Evolutionary conservation across 2,888 invertebrate species (phyloP), one percentile per base, ranked within the genome.

Genomic region (Melieria omissa): DNA sequence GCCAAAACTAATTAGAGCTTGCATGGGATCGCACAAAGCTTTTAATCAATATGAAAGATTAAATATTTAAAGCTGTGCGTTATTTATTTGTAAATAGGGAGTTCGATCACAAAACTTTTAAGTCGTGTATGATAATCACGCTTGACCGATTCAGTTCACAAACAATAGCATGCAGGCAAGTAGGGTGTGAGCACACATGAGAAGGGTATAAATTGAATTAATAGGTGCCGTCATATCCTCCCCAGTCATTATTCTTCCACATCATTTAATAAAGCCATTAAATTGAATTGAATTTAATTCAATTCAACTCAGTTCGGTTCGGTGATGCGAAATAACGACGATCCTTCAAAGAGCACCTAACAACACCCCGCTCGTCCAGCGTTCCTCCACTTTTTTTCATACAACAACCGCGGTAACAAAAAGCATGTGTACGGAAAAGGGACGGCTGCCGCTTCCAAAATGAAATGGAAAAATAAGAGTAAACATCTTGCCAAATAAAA

Each of bases 231-330:
- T 63, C 46, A 70, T 70, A 64, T 57, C 52, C 45, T 44, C 12
- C 3, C 58, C 65, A 61, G 65, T 61, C 71, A 65, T 67, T 70
- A 65, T 63, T 58, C 67, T 74, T 73, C 72, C 74, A 67, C 73
- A 74, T 76, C 74, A 74, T 77, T 76, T 74, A 74, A 73, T 71
- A 75, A 66, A 74, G 74, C 58, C 70, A 75, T 71, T 66, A 71
- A 75, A 79, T 76, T 78, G 73, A 77, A 77, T 80, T 79, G 71
- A 67, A 74, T 74, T 76, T 73, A 74, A 78, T 78, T 76, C 67
- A 77, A 76, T 77, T 76, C 72, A 55, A 49, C n/a, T 14, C 58
- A 49, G 75, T 77, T 74, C 62, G 16, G 67, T 67, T 66, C 67
- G 60, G 41, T 73, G 73, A 70, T 63, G 73, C 67, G 63, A 60